Conservation (phyloP, 35 echinoderm and acorn worm genomes). For the Lytechinus pictus region DNA sequence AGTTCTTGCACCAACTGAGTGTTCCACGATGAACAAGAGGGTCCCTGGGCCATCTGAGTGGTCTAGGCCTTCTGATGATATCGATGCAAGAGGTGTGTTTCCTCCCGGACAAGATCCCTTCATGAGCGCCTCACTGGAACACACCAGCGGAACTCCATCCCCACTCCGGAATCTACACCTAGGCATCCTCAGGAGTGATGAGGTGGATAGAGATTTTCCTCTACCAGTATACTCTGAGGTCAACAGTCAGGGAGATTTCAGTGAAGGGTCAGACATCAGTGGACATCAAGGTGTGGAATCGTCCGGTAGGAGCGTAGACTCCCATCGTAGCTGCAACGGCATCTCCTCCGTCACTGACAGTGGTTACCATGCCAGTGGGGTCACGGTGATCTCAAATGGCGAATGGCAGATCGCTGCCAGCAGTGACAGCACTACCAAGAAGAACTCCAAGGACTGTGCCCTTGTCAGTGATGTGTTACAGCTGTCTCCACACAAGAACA, state of each 20-base stretch:
- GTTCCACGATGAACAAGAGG: background rate
- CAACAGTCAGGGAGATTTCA: background rate
- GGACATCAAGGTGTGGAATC: background rate
- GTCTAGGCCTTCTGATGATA: background rate
- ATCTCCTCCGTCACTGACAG: constrained; percentile 49
- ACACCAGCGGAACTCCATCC: background rate
- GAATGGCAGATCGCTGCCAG: background rate
- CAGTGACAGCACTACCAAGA: background rate
- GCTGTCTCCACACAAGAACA: background rate
- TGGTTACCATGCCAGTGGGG: constrained; percentile 49
- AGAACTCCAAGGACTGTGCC: background rate
- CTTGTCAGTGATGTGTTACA: background rate
- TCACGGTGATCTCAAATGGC: background rate
- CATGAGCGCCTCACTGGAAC: background rate
- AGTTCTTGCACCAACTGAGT: background rate
- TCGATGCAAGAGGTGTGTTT: background rate
- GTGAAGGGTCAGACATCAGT: constrained; percentile 3
- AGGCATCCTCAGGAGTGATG: background rate
- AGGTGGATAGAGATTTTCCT: background rate
- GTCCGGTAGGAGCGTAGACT: background rate
- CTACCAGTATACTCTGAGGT: constrained; percentile 4
- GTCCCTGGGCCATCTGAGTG: background rate
- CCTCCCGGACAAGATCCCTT: background rate
- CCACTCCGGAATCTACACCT: background rate
- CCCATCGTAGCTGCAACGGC: background rate